Evolutionary conservation across 2,888 invertebrate genomes (phyloP).

Genomic region (Physocephala rufipes): DNA sequence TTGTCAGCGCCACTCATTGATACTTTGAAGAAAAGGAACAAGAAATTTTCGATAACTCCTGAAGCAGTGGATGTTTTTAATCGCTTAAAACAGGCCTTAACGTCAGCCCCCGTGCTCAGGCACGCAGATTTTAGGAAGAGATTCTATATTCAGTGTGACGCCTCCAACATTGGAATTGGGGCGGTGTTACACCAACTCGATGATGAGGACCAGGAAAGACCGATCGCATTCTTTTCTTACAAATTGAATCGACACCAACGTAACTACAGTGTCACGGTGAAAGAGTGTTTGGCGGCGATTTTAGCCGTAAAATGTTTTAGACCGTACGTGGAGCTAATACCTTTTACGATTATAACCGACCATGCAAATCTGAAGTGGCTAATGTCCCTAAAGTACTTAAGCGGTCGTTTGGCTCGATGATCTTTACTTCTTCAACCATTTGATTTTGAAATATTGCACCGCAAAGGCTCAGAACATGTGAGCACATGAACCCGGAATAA

Average conservation of each 20-base stretch:
- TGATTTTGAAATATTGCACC: conserved; percentile 42
- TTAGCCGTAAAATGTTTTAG: conserved; percentile 28
- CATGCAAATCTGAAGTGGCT: conserved; percentile 51
- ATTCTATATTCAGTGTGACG: conserved; percentile 36
- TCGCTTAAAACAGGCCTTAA: conserved; percentile 16
- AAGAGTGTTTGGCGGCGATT: conserved; percentile 29
- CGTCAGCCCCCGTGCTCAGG: conserved; percentile 16
- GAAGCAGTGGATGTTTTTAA: conserved; percentile 19
- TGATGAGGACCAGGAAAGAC: not conserved
- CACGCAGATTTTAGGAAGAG: conserved; percentile 29
- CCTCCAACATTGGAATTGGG: conserved; percentile 16
- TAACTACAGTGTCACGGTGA: conserved; percentile 32
- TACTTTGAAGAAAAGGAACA: conserved; percentile 15
- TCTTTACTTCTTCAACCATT: conserved; percentile 39
- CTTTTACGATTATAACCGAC: conserved; percentile 44
- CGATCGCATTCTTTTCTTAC: conserved; percentile 27
- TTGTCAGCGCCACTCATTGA: conserved; percentile 34
- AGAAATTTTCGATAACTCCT: conserved; percentile 22
- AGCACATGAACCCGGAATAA: not conserved
- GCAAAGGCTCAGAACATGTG: conserved; percentile 45
- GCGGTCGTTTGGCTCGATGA: conserved; percentile 49
- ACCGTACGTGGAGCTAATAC: conserved; percentile 28
- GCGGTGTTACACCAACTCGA: conserved; percentile 30
- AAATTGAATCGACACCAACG: conserved; percentile 9
- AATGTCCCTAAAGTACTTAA: conserved; percentile 47